These are phyloP conservation scores for Acyrthosiphon pisum DNA, from an alignment of 1,140 invertebrate species.

Conservation along the genomic window DNA sequence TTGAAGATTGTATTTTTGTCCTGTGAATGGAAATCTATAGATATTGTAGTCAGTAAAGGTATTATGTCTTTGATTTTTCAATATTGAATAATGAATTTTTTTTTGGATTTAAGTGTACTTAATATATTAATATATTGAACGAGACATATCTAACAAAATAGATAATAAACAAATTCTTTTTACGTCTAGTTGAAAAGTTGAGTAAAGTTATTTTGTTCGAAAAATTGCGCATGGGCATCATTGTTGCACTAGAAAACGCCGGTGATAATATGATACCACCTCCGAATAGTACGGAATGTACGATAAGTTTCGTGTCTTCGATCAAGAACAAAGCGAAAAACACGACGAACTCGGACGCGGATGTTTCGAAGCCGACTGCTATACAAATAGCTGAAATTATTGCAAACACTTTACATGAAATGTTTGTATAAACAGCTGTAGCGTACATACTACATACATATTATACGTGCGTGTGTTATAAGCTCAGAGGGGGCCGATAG, in stretches of 20 bases:
- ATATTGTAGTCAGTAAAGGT: neutral
- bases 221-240: neutral
- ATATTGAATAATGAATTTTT: neutral
- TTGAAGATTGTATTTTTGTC: neutral
- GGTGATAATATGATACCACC: neutral
- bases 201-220: neutral
- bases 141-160: no score
- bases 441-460: neutral
- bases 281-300: neutral
- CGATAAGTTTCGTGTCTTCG: neutral
- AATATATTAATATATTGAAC: no score
- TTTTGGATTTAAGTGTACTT: neutral
- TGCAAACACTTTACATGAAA: neutral
- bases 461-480: neutral
- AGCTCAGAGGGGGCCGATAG: no score
- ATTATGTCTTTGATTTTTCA: neutral
- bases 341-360: neutral
- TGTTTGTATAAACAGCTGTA: neutral
- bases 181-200: neutral
- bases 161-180: neutral
- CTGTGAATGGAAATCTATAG: neutral
- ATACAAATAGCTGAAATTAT: neutral
- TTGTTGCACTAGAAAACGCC: neutral
- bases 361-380: neutral
- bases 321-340: neutral